Base-by-base conservation (phyloP, 2,113 vertebrate genomes). In the Labrus mixtus region DNA sequence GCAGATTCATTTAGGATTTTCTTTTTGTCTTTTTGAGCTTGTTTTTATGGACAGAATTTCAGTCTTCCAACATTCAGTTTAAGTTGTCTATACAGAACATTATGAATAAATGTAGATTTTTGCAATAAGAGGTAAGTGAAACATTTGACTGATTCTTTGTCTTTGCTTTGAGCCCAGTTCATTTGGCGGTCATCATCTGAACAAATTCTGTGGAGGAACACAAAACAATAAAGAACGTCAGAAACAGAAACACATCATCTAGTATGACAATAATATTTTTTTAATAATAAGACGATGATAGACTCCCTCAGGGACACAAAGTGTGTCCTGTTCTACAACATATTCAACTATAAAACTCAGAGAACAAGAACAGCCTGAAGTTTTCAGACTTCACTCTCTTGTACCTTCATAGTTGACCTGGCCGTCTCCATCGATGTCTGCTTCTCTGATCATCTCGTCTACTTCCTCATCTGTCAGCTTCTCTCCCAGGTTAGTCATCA, bases 161-260 rank as follows among this genome's bases (percentile, higher is more conserved):
- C 68, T 81, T 72, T 17, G 95, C 94, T 93, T 90, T 91, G 92
- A 86, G 93, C 92, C 94, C 93, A 85, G 94, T 96, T 99, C 97
- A 99, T 95, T 98, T 98, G 93, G 95, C 95, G 75, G 97, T 99
- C 98, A 99, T 99, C 98, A 99, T 99, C 95, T 97, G 95, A 96
- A 99, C 97, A 96, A 99, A 99, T 94, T 99, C 97, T 99, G 90
- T 50, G 12, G 39, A n/a, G 46, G 11, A 1, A 10, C 16, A 70
- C 17, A 22, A 41, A 51, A 68, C 48, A 12, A 70, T 33, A 64
- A 1, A 77, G 15, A 20, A 55, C 10, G 55, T 8, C 36, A 48
- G 36, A 36, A 29, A 0, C 5, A 19, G n/a, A n/a, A n/a, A n/a
- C n/a, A 37, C 50, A 3, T 72, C 36, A 3, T 63, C 1, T 33